These are phyloP conservation scores for Archivesica marissinica DNA, from an alignment of 1,140 invertebrate species.

Conservation along the genomic window DNA sequence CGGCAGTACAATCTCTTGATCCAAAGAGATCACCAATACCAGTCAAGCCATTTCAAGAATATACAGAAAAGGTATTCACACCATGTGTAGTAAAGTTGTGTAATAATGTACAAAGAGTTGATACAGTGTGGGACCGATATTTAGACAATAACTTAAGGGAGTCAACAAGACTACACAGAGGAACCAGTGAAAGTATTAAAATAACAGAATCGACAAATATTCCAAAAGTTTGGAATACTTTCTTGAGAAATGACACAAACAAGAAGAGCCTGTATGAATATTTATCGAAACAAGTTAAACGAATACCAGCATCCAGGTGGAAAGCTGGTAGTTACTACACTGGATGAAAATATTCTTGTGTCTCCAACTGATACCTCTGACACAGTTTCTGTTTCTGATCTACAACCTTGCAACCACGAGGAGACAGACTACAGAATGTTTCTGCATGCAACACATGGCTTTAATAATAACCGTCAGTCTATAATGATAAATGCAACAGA, in stretches of 20 bases:
- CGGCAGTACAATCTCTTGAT: neutral
- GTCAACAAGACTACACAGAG: neutral
- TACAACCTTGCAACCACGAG: too few relatives aligned
- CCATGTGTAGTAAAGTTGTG: neutral
- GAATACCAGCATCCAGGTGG: neutral
- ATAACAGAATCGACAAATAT: too few relatives aligned
- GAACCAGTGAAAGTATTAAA: neutral
- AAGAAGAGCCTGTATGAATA: too few relatives aligned
- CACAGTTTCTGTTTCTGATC: neutral
- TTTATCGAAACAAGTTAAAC: neutral
- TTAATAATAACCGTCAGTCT: neutral
- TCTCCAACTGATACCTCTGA: too few relatives aligned
- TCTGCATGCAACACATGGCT: neutral
- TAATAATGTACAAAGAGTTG: neutral
- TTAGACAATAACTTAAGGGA: slow-evolving; percentile 16
- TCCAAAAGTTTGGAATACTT: neutral
- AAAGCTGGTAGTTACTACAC: neutral
- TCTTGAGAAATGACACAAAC: neutral
- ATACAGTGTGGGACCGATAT: slow-evolving; percentile 50
- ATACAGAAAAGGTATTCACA: neutral
- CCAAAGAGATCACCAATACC: neutral
- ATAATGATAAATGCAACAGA: neutral
- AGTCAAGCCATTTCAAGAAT: neutral
- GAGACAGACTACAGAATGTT: neutral
- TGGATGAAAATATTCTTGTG: too few relatives aligned